A percentile compares a stretch with the other conserved stretches of the same genome.
Conservation (phyloP, 2,797 vertebrate genomes). For the Cyclura pinguis region DNA sequence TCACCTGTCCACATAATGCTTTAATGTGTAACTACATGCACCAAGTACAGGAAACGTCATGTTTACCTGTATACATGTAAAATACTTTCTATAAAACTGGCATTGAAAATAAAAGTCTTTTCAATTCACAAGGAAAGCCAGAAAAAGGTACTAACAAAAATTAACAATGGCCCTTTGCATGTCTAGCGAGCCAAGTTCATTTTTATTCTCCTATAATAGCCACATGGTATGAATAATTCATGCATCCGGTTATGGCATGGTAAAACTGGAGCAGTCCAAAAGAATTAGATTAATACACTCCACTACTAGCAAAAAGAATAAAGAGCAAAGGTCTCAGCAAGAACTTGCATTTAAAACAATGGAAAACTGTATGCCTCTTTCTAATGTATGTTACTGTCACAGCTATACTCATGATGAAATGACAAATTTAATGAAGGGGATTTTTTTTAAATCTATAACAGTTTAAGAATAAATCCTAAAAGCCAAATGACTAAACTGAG, state of each 20-base stretch:
- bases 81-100: background rate
- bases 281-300: constrained; percentile 24
- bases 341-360: constrained; percentile 17
- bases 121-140: background rate
- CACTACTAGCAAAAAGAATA: constrained; percentile 43
- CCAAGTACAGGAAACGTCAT: background rate
- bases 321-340: constrained; percentile 39
- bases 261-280: constrained; percentile 30
- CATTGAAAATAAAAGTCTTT: background rate
- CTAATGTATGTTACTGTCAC: background rate
- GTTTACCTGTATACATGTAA: background rate
- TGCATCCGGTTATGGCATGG: constrained; percentile 62
- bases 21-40: background rate
- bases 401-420: constrained; percentile 19
- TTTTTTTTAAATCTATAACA: background rate
- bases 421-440: constrained; percentile 43
- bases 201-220: constrained; percentile 55
- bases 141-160: background rate
- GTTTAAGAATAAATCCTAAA: too few relatives aligned
- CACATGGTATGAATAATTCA: constrained; percentile 69
- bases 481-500: too few relatives aligned
- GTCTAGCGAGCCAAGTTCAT: constrained; percentile 48
- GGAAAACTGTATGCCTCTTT: constrained; percentile 11
- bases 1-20: background rate
- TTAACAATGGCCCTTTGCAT: constrained; percentile 36